Evolutionary conservation across 2,113 vertebrate species (phyloP).

Genomic region (Pedionomus torquatus): DNA sequence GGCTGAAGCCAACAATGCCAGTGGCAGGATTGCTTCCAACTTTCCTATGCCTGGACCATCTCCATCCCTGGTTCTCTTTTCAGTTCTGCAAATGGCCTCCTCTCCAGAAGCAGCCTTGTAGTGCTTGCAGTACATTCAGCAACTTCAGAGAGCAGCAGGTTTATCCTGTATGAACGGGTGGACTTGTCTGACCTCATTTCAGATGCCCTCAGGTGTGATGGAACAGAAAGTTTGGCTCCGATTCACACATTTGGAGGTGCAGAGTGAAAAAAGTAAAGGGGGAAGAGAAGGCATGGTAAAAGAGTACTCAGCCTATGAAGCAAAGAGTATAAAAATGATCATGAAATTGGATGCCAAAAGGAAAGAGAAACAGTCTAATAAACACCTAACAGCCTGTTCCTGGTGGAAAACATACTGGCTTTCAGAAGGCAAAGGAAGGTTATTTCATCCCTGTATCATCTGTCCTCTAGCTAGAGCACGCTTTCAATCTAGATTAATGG

Average conservation of each 20-base stretch:
- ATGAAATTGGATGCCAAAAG: not conserved
- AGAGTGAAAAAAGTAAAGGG: not conserved
- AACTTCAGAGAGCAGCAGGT: not conserved
- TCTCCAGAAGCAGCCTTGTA: not conserved
- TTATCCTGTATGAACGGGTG: not conserved
- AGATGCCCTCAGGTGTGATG: not conserved
- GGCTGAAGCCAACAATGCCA: not conserved
- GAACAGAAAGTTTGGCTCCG: not conserved
- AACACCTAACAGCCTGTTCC: not conserved
- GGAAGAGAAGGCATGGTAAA: not conserved
- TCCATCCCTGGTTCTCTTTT: not conserved
- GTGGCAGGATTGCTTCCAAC: not conserved
- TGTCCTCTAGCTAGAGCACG: not conserved
- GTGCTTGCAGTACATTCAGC: not conserved
- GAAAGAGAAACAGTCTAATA: not conserved
- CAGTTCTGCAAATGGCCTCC: not conserved
- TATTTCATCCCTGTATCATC: not conserved
- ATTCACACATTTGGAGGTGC: not conserved
- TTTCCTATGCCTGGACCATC: not conserved
- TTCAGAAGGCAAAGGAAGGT: not conserved
- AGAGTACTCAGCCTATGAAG: not conserved
- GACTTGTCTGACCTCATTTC: not conserved
- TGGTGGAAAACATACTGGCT: not conserved
- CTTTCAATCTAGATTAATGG: not conserved
- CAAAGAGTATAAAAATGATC: not conserved